Percentiles rank a stretch among this genome's conserved stretches.
Conservation (phyloP, 2,797 vertebrate genomes). For the Poliocrania exsul region DNA sequence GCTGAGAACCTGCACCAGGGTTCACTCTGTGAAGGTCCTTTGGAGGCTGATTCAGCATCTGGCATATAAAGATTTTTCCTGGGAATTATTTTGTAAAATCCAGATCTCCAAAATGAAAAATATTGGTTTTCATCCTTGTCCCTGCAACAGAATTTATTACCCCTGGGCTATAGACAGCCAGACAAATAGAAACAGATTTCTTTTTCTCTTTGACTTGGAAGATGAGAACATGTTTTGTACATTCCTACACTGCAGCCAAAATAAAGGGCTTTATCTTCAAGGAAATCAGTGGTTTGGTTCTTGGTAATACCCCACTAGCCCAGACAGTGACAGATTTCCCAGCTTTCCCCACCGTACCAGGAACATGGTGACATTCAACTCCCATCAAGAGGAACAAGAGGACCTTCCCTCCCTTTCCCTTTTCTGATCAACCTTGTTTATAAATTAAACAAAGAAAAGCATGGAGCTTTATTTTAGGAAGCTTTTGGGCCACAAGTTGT, state of each 20-base stretch:
- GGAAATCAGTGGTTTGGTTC: slow-evolving; percentile 7
- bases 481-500: slow-evolving; percentile 19
- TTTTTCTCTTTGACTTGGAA: slow-evolving; percentile 26
- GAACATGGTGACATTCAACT: slow-evolving; percentile 5
- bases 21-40: background rate
- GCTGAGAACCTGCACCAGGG: background rate
- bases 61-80: background rate
- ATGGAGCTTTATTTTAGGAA: slow-evolving; percentile 42
- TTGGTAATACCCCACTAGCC: background rate
- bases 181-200: slow-evolving; percentile 28
- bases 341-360: background rate
- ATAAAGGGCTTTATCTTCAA: slow-evolving; percentile 46
- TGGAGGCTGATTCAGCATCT: slow-evolving; percentile 3
- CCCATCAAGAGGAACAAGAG: background rate
- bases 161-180: slow-evolving; percentile 8
- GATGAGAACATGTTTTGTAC: slow-evolving; percentile 7
- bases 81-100: background rate
- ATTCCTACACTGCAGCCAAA: slow-evolving; percentile 21
- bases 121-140: slow-evolving; percentile 5
- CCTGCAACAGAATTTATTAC: background rate
- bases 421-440: slow-evolving; percentile 8
- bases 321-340: slow-evolving; percentile 26
- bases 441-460: slow-evolving; percentile 49
- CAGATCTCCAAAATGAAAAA: slow-evolving; percentile 29
- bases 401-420: background rate